phyloP scores from a whole-genome alignment of 2,888 invertebrate genomes.

The Sturmia bella region DNA sequence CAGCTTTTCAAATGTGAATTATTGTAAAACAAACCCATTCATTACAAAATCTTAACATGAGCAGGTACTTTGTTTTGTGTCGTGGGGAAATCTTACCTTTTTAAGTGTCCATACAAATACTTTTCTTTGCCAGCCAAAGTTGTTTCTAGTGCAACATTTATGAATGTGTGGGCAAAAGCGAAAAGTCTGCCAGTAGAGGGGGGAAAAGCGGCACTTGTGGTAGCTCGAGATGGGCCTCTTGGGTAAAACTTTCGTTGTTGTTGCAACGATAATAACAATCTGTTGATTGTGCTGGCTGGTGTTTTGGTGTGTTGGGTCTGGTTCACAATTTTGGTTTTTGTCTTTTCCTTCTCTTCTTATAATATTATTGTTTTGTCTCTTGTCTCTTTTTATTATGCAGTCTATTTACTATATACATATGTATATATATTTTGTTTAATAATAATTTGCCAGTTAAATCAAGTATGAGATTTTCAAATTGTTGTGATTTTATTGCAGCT shows the following conservation, averaged over 20 bases:
- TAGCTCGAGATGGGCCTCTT: conserved; percentile 25
- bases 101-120: conserved; percentile 48
- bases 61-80: conserved; percentile 15
- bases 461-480: conserved; percentile 27
- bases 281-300: conserved; percentile 27
- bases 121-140: conserved; percentile 32
- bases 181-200: background rate
- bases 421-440: conserved; percentile 11
- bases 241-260: conserved; percentile 22
- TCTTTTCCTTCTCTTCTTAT: conserved; percentile 22
- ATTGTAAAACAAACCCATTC: conserved; percentile 5
- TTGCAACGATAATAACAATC: conserved; percentile 35
- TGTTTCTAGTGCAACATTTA: conserved; percentile 43
- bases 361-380: conserved; percentile 4
- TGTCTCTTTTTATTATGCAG: conserved; percentile 1
- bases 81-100: conserved; percentile 48
- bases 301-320: background rate
- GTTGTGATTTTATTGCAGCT: conserved; percentile 9
- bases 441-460: conserved; percentile 31
- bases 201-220: conserved; percentile 34
- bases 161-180: conserved; percentile 12
- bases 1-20: background rate
- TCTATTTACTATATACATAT: conserved; percentile 16
- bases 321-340: conserved; percentile 5
- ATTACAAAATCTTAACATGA: conserved; percentile 26